These are phyloP conservation scores for Netelia fuscicornis DNA, from an alignment of 2,888 invertebrate species.

Conservation along the genomic window DNA sequence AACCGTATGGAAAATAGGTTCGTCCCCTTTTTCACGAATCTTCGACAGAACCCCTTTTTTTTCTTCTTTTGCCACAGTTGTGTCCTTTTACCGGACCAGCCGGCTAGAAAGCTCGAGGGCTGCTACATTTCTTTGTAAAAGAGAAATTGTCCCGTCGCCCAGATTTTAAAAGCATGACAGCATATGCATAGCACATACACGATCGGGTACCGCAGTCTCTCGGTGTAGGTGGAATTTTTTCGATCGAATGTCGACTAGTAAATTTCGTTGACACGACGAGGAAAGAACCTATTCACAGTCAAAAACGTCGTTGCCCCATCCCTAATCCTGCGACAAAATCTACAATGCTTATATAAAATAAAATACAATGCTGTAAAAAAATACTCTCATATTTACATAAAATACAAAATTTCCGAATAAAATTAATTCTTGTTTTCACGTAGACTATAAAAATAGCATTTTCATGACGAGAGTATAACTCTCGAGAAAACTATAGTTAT, in stretches of 20 bases:
- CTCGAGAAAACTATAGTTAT: too few relatives aligned
- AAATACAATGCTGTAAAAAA: neutral
- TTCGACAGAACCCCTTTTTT: conserved; percentile 62
- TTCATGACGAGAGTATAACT: too few relatives aligned
- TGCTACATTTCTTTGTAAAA: conserved; percentile 54
- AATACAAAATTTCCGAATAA: neutral
- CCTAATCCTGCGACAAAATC: too few relatives aligned
- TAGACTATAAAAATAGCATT: too few relatives aligned
- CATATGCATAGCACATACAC: conserved; percentile 17
- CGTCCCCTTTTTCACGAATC: conserved; percentile 61
- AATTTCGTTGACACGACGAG: neutral
- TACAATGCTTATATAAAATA: neutral
- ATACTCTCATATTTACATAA: neutral
- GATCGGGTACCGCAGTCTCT: neutral
- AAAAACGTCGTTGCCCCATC: too few relatives aligned
- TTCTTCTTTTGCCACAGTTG: conserved; percentile 55
- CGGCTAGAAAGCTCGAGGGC: conserved; percentile 55
- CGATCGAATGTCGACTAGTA: neutral
- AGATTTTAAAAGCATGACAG: conserved; percentile 41
- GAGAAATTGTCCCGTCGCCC: conserved; percentile 57
- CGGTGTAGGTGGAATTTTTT: conserved; percentile 2
- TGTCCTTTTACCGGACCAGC: conserved; percentile 54
- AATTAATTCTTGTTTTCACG: too few relatives aligned
- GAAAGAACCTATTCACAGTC: conserved; percentile 4
- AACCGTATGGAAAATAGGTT: conserved; percentile 55